A percentile compares a stretch with the other conserved stretches of the same genome.
These are phyloP conservation scores for Ceyx melanurus DNA, from an alignment of 2,113 vertebrate species.

Conservation along the genomic window DNA sequence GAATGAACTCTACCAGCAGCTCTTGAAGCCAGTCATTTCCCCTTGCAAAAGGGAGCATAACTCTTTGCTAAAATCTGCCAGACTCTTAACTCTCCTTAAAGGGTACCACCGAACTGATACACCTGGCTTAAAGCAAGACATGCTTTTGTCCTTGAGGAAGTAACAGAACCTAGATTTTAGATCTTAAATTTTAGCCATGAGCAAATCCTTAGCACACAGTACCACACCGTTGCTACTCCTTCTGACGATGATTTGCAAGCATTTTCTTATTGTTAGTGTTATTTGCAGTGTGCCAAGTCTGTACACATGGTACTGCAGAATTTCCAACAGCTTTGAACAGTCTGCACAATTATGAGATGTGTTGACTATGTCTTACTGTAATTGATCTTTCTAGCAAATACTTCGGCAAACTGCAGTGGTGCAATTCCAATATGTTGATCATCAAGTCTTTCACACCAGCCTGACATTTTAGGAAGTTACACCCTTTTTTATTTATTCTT, in stretches of 20 bases:
- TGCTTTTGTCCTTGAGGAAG: not conserved
- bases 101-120: not conserved
- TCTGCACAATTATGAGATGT: not conserved
- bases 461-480: not conserved
- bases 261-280: not conserved
- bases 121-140: not conserved
- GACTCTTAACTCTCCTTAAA: not conserved
- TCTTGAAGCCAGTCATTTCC: not conserved
- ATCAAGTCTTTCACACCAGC: not conserved
- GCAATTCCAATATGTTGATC: not conserved
- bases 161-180: not conserved
- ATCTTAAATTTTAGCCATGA: not conserved
- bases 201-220: not conserved
- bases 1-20: not conserved
- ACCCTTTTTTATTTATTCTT: not conserved
- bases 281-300: not conserved
- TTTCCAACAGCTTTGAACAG: constrained; percentile 1
- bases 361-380: constrained; percentile 3
- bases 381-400: constrained; percentile 38
- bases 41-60: not conserved
- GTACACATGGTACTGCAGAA: not conserved
- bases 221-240: not conserved
- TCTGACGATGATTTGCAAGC: constrained; percentile 1
- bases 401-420: not conserved
- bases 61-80: not conserved